These are phyloP conservation scores for Thunnus albacares DNA, from an alignment of 2,797 vertebrate species.

Conservation along the genomic window DNA sequence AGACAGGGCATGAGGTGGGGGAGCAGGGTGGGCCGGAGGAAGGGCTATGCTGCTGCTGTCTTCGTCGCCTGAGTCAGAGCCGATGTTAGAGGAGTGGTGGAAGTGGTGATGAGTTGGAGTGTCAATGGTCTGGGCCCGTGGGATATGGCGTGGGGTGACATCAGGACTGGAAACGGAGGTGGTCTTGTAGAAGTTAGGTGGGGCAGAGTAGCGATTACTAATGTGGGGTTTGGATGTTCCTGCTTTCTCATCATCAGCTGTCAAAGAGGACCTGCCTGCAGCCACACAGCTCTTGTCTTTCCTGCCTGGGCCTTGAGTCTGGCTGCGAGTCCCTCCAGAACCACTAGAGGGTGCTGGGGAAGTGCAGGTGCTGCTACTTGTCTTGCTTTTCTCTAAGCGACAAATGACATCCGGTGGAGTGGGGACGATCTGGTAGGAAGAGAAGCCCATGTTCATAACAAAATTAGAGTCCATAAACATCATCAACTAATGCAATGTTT, in stretches of 20 bases:
- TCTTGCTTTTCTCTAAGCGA: slow-evolving; percentile 72
- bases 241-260: slow-evolving; percentile 80
- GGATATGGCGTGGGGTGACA: slow-evolving; percentile 83
- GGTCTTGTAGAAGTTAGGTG: slow-evolving; percentile 91
- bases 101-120: slow-evolving; percentile 77
- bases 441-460: slow-evolving; percentile 38
- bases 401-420: slow-evolving; percentile 77
- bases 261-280: slow-evolving; percentile 86
- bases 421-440: slow-evolving; percentile 74
- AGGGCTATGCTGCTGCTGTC: slow-evolving; percentile 77
- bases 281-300: slow-evolving; percentile 49
- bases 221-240: slow-evolving; percentile 78
- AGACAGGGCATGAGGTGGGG: slow-evolving; percentile 77
- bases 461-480: slow-evolving; percentile 38
- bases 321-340: slow-evolving; percentile 62
- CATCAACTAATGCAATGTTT: slow-evolving; percentile 21
- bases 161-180: slow-evolving; percentile 85
- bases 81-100: slow-evolving; percentile 73
- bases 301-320: slow-evolving; percentile 32
- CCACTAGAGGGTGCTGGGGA: slow-evolving; percentile 80
- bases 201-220: slow-evolving; percentile 91
- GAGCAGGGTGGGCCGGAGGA: slow-evolving; percentile 53
- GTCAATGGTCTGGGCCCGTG: slow-evolving; percentile 88
- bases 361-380: slow-evolving; percentile 67
- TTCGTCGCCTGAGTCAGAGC: slow-evolving; percentile 90